Base-by-base conservation (phyloP, 2,888 invertebrate genomes). In the Diaprepes abbreviatus region DNA sequence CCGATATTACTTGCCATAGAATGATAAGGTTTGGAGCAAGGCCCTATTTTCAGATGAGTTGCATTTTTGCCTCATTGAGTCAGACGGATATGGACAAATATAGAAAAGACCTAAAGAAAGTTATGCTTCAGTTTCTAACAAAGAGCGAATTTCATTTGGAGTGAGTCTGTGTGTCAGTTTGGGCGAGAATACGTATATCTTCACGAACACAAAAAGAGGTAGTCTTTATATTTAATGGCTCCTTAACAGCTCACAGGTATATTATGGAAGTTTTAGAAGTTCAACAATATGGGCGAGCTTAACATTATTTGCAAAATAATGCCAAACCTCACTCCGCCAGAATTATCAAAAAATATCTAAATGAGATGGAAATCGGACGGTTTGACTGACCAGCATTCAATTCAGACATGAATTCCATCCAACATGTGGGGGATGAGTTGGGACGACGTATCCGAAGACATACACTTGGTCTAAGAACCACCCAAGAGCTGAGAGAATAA, bases 351-450 rank as follows among this genome's bases (percentile, higher is more conserved):
- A 64, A 74, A 31, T 74, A 76, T 71, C 73, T 75, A 40, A 43
- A 74, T 69, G 73, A 74, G 36, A 73, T 76, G 40, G 66, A 58
- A 72, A 73, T 74, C 45, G 72, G 33, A 24, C 50, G 48, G 66
- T 74, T 76, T 62, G 65, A 71, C 66, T 74, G 72, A 71, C 73
- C 74, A 71, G 74, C 73, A 43, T 63, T 72, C 71, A 76, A 72
- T 69, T 73, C 74, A 36, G 72, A 72, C 66, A 57, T 75, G 43
- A 76, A 74, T 69, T 72, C 73, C 35, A 76, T 74, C 48, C 74
- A 76, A 74, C 67, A 48, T 71, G 48, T 77, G 69, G 66, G 73
- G 74, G 66, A 73, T 73, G 64, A n/a, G n/a, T 72, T 74, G 5
- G 66, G 73, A 65, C 50, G 73, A 66, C 71, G 72, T 54, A 74